phyloP scores from a whole-genome alignment of 2,888 invertebrate genomes.

The Iselma pallidipennis region DNA sequence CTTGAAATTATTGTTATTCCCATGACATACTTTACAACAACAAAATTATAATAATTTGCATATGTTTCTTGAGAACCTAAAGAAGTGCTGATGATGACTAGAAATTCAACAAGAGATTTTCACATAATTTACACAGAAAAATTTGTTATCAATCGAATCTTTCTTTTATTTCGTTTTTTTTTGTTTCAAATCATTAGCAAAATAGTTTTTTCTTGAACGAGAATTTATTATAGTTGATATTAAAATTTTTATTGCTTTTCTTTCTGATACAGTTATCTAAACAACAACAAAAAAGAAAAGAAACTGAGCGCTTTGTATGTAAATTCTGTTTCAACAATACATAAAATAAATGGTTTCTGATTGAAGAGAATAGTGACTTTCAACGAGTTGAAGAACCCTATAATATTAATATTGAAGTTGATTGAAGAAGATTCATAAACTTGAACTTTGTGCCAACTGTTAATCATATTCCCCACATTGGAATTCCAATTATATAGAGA shows the following conservation, averaged over 20 bases:
- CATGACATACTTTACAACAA: background rate
- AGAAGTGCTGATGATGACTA: background rate
- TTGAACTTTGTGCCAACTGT: slow-evolving; percentile 32
- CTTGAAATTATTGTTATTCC: background rate
- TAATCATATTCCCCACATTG: slow-evolving; percentile 38
- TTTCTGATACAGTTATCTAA: no score
- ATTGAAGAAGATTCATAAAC: slow-evolving; percentile 15
- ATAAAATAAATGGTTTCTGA: background rate
- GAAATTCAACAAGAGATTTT: background rate
- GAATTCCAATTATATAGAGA: slow-evolving; percentile 49
- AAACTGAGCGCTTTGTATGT: background rate
- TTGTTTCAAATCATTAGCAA: background rate
- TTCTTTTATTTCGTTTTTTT: no score
- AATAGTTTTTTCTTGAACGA: no score
- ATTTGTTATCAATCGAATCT: background rate
- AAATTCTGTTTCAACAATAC: background rate
- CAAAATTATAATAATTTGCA: background rate
- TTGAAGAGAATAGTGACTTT: background rate
- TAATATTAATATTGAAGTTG: background rate
- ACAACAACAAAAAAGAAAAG: no score
- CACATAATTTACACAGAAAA: background rate
- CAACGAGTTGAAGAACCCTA: background rate
- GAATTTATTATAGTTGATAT: no score
- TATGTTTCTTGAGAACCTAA: background rate
- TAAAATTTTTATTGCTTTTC: no score